Evolutionary conservation across 2,888 invertebrate genomes (phyloP).

Genomic region (Oscheius sp.): DNA sequence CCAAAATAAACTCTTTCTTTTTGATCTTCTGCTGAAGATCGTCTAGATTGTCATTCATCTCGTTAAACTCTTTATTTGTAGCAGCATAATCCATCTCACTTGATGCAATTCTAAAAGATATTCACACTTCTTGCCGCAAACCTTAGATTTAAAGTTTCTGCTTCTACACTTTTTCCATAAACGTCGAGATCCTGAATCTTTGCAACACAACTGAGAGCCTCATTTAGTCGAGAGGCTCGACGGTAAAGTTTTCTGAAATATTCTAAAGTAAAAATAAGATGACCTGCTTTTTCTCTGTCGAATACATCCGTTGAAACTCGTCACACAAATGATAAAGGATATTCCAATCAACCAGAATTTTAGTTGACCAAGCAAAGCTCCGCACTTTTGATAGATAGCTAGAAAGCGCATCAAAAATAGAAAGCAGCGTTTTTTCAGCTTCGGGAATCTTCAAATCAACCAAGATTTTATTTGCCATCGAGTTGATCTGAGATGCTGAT

Average conservation of each 20-base stretch:
- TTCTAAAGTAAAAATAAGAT: not conserved
- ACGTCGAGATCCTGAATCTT: conserved; percentile 5
- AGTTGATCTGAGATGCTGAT: not conserved
- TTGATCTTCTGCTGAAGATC: conserved; percentile 13
- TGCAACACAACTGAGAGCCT: conserved; percentile 4
- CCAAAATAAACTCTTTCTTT: not conserved
- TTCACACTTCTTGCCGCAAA: not conserved
- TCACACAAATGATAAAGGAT: conserved; percentile 11
- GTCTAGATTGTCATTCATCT: conserved; percentile 10
- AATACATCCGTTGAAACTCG: conserved; percentile 12
- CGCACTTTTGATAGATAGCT: too few species aligned
- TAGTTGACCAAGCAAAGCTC: not conserved
- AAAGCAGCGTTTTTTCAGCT: not conserved
- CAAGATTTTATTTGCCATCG: not conserved
- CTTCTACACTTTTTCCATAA: not conserved
- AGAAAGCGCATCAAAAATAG: not conserved
- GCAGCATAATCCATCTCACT: not conserved
- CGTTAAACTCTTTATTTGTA: not conserved
- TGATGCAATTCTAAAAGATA: conserved; percentile 1
- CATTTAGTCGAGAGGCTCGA: conserved; percentile 2
- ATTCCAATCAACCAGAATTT: not conserved
- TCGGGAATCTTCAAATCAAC: not conserved
- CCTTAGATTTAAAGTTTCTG: not conserved
- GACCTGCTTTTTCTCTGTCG: not conserved
- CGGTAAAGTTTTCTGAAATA: conserved; percentile 12